Base-by-base conservation (phyloP, 2,797 vertebrate genomes). In the Pampus argenteus region DNA sequence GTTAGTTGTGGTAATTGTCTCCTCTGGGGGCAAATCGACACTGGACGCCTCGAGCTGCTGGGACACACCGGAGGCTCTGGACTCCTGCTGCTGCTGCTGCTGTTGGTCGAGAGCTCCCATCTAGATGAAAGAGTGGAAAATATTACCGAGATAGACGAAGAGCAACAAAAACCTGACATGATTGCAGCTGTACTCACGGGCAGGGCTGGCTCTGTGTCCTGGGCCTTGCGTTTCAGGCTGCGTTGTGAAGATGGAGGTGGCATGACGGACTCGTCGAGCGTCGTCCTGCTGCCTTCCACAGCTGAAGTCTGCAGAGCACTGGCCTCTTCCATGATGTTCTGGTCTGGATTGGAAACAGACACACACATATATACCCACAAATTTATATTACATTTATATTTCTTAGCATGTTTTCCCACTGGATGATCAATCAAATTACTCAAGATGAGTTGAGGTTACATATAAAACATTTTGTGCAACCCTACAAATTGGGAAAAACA, bases 251-350 rank as follows among this genome's bases (percentile, higher is more conserved):
- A 97, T 0, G 98, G 97, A 0, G 97, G 98, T 0, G 98, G 98
- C 98, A 99, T 99, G 66, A 95, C 94, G 0, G 97, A 95, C 52
- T 99, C 98, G 26, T 99, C 97, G 77, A 99, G 25, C 56, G 95
- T 95, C 11, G 97, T 97, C 83, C 97, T 96, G 91, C 97, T 99
- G 72, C 97, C 94, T 86, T 99, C 98, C 94, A 99, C 95, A 31
- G 95, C 90, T 0, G 98, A 97, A 10, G 97, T 36, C 96, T 80
- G 97, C 97, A 99, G 91, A 66, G 96, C 95, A 76, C 97, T 99
- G 49, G 97, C 96, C 70, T 99, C 98, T 89, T 99, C 98, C 86
- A 97, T 82, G 88, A 99, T 99, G 65, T 97, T 96, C 78, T 98
- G 98, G 93, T 99, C 98, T 99, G 72, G 14, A 51, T 17, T 44